These are phyloP conservation scores for Tapirus indicus DNA, from an alignment of 2,797 vertebrate species.

Conservation along the genomic window DNA sequence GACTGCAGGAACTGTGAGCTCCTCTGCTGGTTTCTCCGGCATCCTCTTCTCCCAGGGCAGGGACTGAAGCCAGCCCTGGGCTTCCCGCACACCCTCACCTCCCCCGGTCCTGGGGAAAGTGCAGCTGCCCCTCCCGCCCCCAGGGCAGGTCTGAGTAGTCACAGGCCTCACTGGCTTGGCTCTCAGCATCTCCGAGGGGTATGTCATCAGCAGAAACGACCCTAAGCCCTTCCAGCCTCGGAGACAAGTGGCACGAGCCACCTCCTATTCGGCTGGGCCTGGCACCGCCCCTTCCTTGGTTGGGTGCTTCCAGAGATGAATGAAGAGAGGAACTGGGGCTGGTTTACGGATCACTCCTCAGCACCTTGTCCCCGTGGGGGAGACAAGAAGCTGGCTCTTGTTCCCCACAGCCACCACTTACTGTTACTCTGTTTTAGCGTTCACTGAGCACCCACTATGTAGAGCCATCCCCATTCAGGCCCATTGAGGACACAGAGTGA, in stretches of 20 bases:
- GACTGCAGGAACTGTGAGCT: conserved; percentile 98
- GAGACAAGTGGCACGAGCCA: neutral
- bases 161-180: conserved; percentile 19
- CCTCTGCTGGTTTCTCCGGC: conserved; percentile 63
- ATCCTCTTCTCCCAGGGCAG: neutral
- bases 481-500: neutral
- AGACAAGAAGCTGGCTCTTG: neutral
- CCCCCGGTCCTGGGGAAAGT: neutral
- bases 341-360: neutral
- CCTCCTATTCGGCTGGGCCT: neutral
- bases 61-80: neutral
- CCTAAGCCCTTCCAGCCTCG: neutral
- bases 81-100: neutral
- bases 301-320: neutral
- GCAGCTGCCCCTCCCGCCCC: neutral
- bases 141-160: neutral
- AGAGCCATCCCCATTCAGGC: neutral
- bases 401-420: neutral
- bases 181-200: neutral
- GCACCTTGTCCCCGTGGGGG: too few relatives aligned
- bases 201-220: neutral
- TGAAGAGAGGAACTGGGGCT: neutral
- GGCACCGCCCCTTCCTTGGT: neutral
- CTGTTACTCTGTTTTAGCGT: neutral
- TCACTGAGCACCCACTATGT: neutral